Percentiles rank a stretch among this genome's conserved stretches.
Evolutionary conservation across 2,888 invertebrate genomes (phyloP).

Genomic region (Boloria selene): DNA sequence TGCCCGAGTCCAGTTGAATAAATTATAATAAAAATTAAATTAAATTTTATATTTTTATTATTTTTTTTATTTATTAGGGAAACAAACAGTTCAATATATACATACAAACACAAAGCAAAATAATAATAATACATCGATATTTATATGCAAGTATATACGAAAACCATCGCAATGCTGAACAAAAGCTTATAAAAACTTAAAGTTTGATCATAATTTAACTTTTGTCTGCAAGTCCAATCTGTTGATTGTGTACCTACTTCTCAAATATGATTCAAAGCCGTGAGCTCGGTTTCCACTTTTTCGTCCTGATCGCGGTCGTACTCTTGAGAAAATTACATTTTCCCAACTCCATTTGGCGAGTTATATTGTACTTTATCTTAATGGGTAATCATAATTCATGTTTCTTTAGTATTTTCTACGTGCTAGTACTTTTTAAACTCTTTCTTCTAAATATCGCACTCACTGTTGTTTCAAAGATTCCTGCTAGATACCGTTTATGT

Average conservation of each 20-base stretch:
- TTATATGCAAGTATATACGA: no score
- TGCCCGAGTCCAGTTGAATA: no score
- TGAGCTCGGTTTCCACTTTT: conserved; percentile 51
- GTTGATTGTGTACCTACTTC: background rate
- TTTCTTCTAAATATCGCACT: conserved; percentile 59
- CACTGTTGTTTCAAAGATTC: conserved; percentile 57
- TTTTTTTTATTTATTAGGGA: no score
- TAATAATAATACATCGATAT: no score
- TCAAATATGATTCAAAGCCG: background rate
- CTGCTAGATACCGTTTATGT: conserved; percentile 32
- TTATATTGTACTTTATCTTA: conserved; percentile 80
- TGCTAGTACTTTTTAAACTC: conserved; percentile 58
- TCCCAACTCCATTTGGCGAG: conserved; percentile 74
- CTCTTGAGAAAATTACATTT: conserved; percentile 71
- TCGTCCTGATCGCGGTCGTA: conserved; percentile 58
- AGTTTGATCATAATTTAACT: no score
- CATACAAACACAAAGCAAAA: no score
- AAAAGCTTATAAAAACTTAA: no score
- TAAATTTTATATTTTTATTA: no score
- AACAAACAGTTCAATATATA: no score
- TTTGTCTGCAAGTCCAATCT: background rate
- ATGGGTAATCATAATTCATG: conserved; percentile 79
- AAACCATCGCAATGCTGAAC: no score
- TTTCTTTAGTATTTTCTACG: conserved; percentile 64
- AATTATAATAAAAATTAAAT: no score